Base-by-base conservation (phyloP, 2,797 vertebrate genomes). In the Arnoldichthys spilopterus region DNA sequence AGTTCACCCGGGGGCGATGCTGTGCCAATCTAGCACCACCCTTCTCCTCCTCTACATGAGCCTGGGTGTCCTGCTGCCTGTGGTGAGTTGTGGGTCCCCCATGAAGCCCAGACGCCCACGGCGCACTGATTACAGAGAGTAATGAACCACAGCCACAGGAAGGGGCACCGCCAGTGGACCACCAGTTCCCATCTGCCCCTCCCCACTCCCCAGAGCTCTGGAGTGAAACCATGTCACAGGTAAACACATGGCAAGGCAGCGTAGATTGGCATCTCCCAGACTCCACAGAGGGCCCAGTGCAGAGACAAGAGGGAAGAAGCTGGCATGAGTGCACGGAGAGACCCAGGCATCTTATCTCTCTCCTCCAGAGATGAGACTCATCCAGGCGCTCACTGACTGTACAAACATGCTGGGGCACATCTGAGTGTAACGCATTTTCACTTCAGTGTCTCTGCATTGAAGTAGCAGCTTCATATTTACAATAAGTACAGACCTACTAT, bases 101-200 rank as follows among this genome's bases (percentile, higher is more conserved):
- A 72, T 64, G 77, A 73, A 74, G 37, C 71, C 54, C 51, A 83
- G 77, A 78, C 85, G 77, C 82, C 80, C 80, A 80, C 85, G 71
- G 68, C 61, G 73, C 74, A 69, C 74, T 82, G 78, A 86, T 86
- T 86, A 84, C 75, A 86, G 78, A 82, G 75, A 64, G 74, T 85
- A 84, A 86, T 86, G 82, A 86, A 84, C 77, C 82, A 82, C 82
- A 86, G 77, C 76, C 69, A 82, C 81, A 84, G 83, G 83, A 84
- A 84, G 76, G 83, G 83, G 76, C 83, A 84, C 79, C 68, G 78
- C 72, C 79, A 82, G 72, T 22, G 72, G 79, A 81, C 79, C 62
- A 82, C 79, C 73, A 51, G 67, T 63, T 77, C 69, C 79, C 76
- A 79, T 62, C 70, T 72, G 71, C 77, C 37, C 71, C 47, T 58